A percentile compares a stretch with the other conserved stretches of the same genome.
These are phyloP conservation scores for Gymnodraco acuticeps DNA, from an alignment of 2,797 vertebrate species.

Conservation along the genomic window DNA sequence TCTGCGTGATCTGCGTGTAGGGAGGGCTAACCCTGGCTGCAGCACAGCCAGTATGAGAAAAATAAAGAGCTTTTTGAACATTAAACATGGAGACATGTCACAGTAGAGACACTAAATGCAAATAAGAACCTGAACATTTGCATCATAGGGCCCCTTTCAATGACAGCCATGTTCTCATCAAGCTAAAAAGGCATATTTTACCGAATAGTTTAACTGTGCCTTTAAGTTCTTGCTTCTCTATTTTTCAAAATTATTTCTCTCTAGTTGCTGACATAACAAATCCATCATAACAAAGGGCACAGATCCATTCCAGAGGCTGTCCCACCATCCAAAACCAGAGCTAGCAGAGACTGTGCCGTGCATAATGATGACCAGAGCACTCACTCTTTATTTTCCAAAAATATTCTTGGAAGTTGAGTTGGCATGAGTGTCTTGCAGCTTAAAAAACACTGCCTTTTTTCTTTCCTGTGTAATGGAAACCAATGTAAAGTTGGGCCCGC, in stretches of 20 bases:
- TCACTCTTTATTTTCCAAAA: constrained; percentile 61
- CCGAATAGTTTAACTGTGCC: no score
- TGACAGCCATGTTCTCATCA: no score
- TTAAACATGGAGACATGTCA: no score
- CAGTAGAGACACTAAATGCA: no score
- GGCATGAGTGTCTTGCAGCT: constrained; percentile 50
- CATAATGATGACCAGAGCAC: constrained; percentile 52
- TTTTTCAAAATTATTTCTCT: constrained; percentile 16
- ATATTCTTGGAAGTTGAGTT: constrained; percentile 65
- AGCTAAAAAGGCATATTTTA: no score
- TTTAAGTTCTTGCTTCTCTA: no score
- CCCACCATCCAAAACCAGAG: constrained; percentile 64
- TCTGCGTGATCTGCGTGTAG: no score
- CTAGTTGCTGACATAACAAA: constrained; percentile 60
- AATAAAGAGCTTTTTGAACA: no score
- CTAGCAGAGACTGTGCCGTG: constrained; percentile 35
- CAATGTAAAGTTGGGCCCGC: constrained; percentile 32
- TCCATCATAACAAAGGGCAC: constrained; percentile 64
- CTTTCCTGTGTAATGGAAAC: constrained; percentile 62
- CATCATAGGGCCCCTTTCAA: no score
- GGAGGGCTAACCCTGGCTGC: no score
- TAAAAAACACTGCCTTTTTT: constrained; percentile 52
- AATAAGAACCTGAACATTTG: no score
- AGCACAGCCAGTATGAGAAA: no score
- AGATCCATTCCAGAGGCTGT: constrained; percentile 60